Evolutionary conservation across 2,797 vertebrate genomes (phyloP), one percentile per base, ranked within the genome.

Genomic region (Myotis pilosus): DNA sequence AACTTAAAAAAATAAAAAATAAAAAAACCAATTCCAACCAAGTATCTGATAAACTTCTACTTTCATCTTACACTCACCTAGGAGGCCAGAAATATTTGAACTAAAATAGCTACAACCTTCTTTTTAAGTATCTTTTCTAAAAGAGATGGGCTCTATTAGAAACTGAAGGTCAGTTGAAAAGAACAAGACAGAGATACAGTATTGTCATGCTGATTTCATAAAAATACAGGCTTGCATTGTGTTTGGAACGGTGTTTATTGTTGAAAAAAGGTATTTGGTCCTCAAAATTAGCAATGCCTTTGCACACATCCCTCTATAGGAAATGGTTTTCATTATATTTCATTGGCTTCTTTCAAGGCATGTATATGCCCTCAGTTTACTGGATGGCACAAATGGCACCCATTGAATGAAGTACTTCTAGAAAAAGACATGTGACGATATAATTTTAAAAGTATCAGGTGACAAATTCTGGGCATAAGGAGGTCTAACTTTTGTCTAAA

Each of bases 261-360:
- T 83, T 20, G 19, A 83, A 86, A 66, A n/a, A 47, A 7, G 68
- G 3, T 7, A 36, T 71, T 89, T n/a, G 60, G 5, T 30, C 87
- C 12, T 85, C 41, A 90, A 44, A 93, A 92, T 90, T 72, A 87
- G 15, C n/a, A 60, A 81, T 92, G 9, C 6, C 5, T 88, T 96
- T 88, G 8, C 2, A 28, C 9, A 94, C 6, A 62, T 44, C 1
- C 15, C 10, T 72, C 28, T 82, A 16, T 25, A 16, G 64, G 12
- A 81, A 81, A 44, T 91, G 5, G 1, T 89, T 91, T 80, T 69
- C 13, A 62, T 51, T 84, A 17, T 36, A 13, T 51, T 80, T 92
- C 8, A 69, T 74, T 76, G 11, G 15, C 53, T 76, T 89, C n/a
- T 60, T 87, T 84, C 19, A 87, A 62, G 51, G 17, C 44, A 30